Percentiles rank a stretch among this genome's conserved stretches.
Evolutionary conservation across 2,888 invertebrate genomes (phyloP).

Genomic region (Pollenia griseotomentosa): DNA sequence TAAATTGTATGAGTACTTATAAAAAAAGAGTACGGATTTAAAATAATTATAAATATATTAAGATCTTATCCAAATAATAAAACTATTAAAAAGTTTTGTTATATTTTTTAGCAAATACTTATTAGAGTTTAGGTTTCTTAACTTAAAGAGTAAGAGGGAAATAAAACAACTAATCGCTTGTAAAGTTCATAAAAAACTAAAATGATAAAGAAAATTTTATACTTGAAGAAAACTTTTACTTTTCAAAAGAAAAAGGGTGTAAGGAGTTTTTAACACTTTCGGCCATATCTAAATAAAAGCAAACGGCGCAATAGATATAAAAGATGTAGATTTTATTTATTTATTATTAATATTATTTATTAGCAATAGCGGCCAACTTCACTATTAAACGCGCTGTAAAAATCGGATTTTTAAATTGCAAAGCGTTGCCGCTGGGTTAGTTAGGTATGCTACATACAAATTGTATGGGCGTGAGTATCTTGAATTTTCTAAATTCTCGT

Average conservation of each 20-base stretch:
- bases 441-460: too few species aligned
- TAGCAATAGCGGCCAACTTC: too few species aligned
- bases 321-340: too few species aligned
- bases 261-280: too few species aligned
- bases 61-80: slow-evolving; percentile 21
- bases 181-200: neutral
- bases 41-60: slow-evolving; percentile 33
- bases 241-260: neutral
- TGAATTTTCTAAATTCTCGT: too few species aligned
- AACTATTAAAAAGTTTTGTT: neutral
- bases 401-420: too few species aligned
- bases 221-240: neutral
- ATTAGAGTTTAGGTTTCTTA: neutral
- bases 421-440: too few species aligned
- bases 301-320: too few species aligned
- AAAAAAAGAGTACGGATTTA: slow-evolving; percentile 16
- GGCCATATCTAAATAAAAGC: too few species aligned
- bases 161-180: neutral
- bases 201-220: neutral
- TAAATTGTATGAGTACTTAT: neutral
- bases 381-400: too few species aligned
- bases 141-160: neutral
- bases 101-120: neutral
- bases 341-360: too few species aligned
- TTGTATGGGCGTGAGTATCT: too few species aligned